A percentile compares a stretch with the other conserved stretches of the same genome.
These are phyloP conservation scores for Drosophila setosimentum DNA, from an alignment of 2,888 invertebrate genomes.

Conservation along the genomic window DNA sequence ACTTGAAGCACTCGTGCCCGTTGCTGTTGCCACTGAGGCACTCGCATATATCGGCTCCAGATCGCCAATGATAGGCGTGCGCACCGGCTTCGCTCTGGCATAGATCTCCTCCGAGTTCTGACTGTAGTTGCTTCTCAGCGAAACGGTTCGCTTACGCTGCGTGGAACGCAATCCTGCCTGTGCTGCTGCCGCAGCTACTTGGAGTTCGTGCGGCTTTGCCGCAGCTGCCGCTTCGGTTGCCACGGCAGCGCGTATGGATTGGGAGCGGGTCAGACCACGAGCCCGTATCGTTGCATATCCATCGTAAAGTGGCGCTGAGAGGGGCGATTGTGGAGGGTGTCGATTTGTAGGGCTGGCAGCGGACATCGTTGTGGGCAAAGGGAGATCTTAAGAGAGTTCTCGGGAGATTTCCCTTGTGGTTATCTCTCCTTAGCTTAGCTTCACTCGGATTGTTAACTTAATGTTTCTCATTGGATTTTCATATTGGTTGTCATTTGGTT, in stretches of 20 bases:
- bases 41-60: slow-evolving; percentile 83
- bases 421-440: slow-evolving; percentile 6
- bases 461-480: slow-evolving; percentile 61
- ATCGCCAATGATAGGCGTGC: slow-evolving; percentile 81
- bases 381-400: not conserved
- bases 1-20: not conserved
- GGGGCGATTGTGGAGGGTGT: slow-evolving; percentile 65
- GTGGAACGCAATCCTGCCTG: slow-evolving; percentile 2
- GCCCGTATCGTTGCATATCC: slow-evolving; percentile 95
- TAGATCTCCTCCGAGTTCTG: slow-evolving; percentile 79
- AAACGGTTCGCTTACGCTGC: slow-evolving; percentile 81
- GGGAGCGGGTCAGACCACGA: slow-evolving; percentile 85
- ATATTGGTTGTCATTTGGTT: slow-evolving; percentile 57
- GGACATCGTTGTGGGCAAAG: slow-evolving; percentile 59
- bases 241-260: slow-evolving; percentile 84
- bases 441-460: slow-evolving; percentile 27
- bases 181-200: slow-evolving; percentile 1
- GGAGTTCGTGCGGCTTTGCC: slow-evolving; percentile 51
- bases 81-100: slow-evolving; percentile 79
- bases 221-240: slow-evolving; percentile 75
- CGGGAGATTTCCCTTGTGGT: not conserved
- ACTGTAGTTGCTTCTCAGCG: slow-evolving; percentile 79
- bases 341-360: slow-evolving; percentile 69
- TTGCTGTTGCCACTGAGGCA: slow-evolving; percentile 34
- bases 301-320: slow-evolving; percentile 89